Conservation (phyloP, 1,140 invertebrate species). For the Colletes latitarsis region DNA sequence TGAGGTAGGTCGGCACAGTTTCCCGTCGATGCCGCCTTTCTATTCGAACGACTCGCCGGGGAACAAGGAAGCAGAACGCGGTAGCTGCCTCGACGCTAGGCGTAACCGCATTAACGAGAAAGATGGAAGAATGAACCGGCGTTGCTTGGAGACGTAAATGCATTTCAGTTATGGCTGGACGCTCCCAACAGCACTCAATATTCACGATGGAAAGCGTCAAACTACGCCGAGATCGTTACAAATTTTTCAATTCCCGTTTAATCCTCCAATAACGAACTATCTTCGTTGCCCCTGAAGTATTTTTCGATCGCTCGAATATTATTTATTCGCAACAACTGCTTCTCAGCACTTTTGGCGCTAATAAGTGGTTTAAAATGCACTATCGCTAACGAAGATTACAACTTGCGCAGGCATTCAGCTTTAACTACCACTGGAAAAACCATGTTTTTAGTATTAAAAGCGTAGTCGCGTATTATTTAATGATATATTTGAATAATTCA, state of each 20-base stretch:
- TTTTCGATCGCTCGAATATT: too few relatives aligned
- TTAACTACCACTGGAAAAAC: too few relatives aligned
- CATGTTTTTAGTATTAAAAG: too few relatives aligned
- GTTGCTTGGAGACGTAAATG: conserved; percentile 27
- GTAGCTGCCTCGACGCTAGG: background rate
- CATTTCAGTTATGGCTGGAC: conserved; percentile 20
- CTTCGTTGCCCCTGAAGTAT: too few relatives aligned
- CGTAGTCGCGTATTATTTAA: too few relatives aligned
- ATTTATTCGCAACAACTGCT: too few relatives aligned
- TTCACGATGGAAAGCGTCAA: background rate
- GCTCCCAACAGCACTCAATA: background rate
- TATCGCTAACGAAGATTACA: too few relatives aligned
- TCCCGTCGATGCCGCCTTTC: conserved; percentile 63
- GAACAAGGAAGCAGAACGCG: conserved; percentile 65
- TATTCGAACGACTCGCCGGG: conserved; percentile 63
- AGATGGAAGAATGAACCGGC: conserved; percentile 27
- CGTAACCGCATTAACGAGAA: conserved; percentile 8
- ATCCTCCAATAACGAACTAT: too few relatives aligned
- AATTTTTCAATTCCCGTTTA: background rate
- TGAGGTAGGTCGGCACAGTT: conserved; percentile 58
- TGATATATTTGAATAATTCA: too few relatives aligned
- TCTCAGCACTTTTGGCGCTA: too few relatives aligned
- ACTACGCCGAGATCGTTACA: background rate
- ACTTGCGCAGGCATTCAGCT: too few relatives aligned
- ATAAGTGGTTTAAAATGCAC: too few relatives aligned